Percentiles rank a stretch among this genome's conserved stretches.
Conservation (phyloP, 2,888 invertebrate species). For the Apoderus coryli region DNA sequence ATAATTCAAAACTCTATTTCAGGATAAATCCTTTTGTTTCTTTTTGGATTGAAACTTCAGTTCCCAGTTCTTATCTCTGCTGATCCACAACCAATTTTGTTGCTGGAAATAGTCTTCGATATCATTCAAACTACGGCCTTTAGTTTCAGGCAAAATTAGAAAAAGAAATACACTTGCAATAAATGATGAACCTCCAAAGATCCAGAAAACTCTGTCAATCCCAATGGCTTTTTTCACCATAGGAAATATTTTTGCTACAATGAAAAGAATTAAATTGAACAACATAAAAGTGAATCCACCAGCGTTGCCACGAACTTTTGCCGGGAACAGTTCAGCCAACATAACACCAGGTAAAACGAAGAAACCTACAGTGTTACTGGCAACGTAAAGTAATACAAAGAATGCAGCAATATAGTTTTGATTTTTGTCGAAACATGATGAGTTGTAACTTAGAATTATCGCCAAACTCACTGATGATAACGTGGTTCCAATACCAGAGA, state of each 20-base stretch:
- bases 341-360: slow-evolving; percentile 62
- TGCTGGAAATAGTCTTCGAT: slow-evolving; percentile 68
- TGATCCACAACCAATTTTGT: slow-evolving; percentile 46
- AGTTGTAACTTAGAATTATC: slow-evolving; percentile 33
- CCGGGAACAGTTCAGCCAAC: slow-evolving; percentile 61
- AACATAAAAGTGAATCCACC: slow-evolving; percentile 60
- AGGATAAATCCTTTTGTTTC: too few relatives aligned
- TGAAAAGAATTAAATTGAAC: slow-evolving; percentile 54
- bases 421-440: slow-evolving; percentile 19
- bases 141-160: slow-evolving; percentile 59
- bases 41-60: too few relatives aligned
- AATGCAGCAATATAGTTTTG: slow-evolving; percentile 31
- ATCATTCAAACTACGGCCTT: slow-evolving; percentile 51
- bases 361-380: slow-evolving; percentile 57
- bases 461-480: slow-evolving; percentile 46
- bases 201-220: slow-evolving; percentile 51
- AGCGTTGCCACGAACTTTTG: slow-evolving; percentile 55
- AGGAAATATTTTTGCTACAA: slow-evolving; percentile 56
- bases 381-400: slow-evolving; percentile 53
- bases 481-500: slow-evolving; percentile 53
- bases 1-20: too few relatives aligned
- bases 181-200: slow-evolving; percentile 51
- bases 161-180: slow-evolving; percentile 50
- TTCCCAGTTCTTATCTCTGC: slow-evolving; percentile 34
- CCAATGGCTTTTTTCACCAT: slow-evolving; percentile 42